A percentile compares a stretch with the other conserved stretches of the same genome.
Conservation (phyloP, 1,140 invertebrate genomes). For the Daktulosphaira vitifoliae region DNA sequence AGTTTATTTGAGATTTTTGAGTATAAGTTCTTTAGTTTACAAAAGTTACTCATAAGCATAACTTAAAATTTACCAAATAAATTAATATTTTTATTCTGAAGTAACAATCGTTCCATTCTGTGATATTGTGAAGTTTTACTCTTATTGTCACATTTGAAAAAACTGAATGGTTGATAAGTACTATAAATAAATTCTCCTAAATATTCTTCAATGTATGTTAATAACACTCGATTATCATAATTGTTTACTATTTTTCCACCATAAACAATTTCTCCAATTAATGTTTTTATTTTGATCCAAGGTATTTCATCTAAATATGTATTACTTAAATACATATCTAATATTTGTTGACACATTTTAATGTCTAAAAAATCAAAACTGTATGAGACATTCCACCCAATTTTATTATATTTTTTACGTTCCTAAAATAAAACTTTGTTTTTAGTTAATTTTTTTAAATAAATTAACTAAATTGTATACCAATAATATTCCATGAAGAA, state of each 20-base stretch:
- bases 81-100: too few relatives aligned
- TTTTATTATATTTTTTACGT: constrained; percentile 80
- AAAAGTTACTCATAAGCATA: too few relatives aligned
- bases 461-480: neutral
- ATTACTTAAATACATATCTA: constrained; percentile 63
- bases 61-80: too few relatives aligned
- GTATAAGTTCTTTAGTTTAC: too few relatives aligned
- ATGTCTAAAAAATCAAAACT: constrained; percentile 90
- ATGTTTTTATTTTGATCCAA: constrained; percentile 80
- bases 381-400: constrained; percentile 86
- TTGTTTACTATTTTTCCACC: constrained; percentile 85
- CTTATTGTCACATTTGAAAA: constrained; percentile 63
- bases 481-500: constrained; percentile 59
- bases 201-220: constrained; percentile 86
- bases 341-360: constrained; percentile 74
- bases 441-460: too few relatives aligned
- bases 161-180: constrained; percentile 79
- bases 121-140: constrained; percentile 68
- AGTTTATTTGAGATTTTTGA: too few relatives aligned
- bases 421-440: constrained; percentile 66
- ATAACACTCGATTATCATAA: constrained; percentile 74
- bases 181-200: constrained; percentile 89
- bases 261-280: constrained; percentile 90
- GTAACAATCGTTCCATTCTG: constrained; percentile 57
- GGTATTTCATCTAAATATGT: constrained; percentile 51